Percentiles rank a stretch among this genome's conserved stretches.
Conservation (phyloP, 2,113 vertebrate genomes). For the Neotoma lepida region DNA sequence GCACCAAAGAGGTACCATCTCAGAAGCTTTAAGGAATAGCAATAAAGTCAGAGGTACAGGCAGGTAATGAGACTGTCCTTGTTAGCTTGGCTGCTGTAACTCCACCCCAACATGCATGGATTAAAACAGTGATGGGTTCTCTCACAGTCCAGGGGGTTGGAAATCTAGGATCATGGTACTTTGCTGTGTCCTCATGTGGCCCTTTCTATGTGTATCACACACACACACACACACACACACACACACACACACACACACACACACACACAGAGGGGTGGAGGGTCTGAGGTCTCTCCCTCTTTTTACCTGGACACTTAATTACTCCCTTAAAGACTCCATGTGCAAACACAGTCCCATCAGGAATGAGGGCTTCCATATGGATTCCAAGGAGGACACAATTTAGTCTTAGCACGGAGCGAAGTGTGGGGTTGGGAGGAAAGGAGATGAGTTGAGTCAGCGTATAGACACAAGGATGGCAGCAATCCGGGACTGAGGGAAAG, state of each 20-base stretch:
- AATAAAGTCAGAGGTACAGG: too few species aligned
- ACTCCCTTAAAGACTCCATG: background rate
- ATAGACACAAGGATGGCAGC: rapidly evolving
- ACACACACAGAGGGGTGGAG: background rate
- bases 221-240: background rate
- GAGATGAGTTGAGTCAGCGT: background rate
- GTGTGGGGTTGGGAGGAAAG: background rate
- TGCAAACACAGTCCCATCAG: background rate
- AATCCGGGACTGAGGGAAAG: background rate
- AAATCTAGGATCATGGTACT: background rate
- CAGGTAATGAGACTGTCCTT: too few species aligned
- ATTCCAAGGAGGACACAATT: background rate
- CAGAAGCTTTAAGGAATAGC: background rate
- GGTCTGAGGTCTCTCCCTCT: background rate
- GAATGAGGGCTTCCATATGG: background rate
- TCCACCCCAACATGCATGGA: background rate
- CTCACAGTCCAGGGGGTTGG: background rate
- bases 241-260: background rate
- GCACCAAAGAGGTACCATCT: background rate
- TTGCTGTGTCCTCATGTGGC: background rate
- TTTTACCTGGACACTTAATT: background rate
- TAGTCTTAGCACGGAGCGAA: background rate
- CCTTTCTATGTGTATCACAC: background rate
- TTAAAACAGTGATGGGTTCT: background rate
- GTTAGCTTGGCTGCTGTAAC: too few species aligned